Evolutionary conservation across 2,113 vertebrate species (phyloP).

Genomic region (Leucopsar rothschildi): DNA sequence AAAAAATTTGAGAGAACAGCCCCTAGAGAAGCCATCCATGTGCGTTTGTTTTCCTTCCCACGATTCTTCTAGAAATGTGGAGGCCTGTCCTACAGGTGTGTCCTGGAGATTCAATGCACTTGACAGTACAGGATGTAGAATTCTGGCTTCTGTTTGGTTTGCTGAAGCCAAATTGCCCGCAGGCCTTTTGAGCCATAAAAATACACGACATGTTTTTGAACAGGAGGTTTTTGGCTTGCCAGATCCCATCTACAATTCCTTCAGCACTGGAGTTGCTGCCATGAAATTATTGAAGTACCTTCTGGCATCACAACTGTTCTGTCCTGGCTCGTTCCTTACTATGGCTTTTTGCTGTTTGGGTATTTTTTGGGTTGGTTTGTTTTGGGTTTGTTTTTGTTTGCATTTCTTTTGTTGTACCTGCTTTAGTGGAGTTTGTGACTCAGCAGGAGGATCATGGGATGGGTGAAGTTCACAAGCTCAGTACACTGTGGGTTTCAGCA

Average conservation of each 20-base stretch:
- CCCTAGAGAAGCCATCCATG: background rate
- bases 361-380: accelerated
- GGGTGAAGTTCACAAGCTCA: background rate
- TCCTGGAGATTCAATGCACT: background rate
- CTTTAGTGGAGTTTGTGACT: background rate
- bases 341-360: background rate
- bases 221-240: background rate
- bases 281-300: background rate
- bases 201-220: background rate
- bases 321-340: background rate
- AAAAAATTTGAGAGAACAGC: background rate
- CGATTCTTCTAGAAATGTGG: background rate
- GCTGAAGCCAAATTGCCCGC: background rate
- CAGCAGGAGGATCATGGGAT: too few species aligned
- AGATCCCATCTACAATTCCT: background rate
- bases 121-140: background rate
- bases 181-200: background rate
- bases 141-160: background rate
- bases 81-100: background rate
- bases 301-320: background rate
- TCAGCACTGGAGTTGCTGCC: background rate
- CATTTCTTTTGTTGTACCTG: background rate
- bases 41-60: background rate
- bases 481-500: background rate
- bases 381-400: background rate